Conservation (phyloP, 2,797 vertebrate species). For the Anniella stebbinsi region DNA sequence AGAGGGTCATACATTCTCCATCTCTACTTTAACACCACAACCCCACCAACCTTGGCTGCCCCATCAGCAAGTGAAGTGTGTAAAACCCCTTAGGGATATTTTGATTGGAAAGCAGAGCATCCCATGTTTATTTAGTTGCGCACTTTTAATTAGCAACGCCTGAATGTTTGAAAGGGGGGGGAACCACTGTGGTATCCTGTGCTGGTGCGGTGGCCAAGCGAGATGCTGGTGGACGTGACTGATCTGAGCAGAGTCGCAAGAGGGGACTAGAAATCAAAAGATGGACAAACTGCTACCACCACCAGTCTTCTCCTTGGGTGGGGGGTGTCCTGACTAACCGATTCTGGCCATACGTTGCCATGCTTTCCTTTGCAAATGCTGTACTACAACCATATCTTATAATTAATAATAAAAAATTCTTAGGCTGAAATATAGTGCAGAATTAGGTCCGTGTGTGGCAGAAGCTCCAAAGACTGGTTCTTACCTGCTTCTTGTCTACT, state of each 20-base stretch:
- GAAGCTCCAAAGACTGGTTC: not conserved
- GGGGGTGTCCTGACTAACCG: not conserved
- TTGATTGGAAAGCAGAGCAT: too few relatives aligned
- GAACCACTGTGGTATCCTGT: not conserved
- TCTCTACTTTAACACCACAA: not conserved
- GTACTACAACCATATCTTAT: not conserved
- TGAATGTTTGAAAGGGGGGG: not conserved
- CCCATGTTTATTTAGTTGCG: not conserved
- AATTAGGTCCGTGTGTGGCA: not conserved
- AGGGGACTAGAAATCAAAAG: not conserved
- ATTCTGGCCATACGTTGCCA: not conserved
- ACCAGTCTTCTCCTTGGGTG: not conserved
- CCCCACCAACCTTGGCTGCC: not conserved
- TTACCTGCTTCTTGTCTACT: slow-evolving; percentile 84
- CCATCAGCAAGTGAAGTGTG: not conserved
- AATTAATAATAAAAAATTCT: not conserved
- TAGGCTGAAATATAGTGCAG: not conserved
- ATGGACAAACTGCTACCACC: not conserved
- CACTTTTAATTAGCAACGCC: not conserved
- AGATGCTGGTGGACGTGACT: not conserved
- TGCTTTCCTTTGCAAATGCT: not conserved
- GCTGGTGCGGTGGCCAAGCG: too few relatives aligned
- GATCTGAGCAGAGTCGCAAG: not conserved
- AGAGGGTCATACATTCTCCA: not conserved
- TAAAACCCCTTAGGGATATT: too few relatives aligned